These are phyloP conservation scores for Oedothorax gibbosus DNA, from an alignment of 1,140 invertebrate genomes.

Conservation along the genomic window DNA sequence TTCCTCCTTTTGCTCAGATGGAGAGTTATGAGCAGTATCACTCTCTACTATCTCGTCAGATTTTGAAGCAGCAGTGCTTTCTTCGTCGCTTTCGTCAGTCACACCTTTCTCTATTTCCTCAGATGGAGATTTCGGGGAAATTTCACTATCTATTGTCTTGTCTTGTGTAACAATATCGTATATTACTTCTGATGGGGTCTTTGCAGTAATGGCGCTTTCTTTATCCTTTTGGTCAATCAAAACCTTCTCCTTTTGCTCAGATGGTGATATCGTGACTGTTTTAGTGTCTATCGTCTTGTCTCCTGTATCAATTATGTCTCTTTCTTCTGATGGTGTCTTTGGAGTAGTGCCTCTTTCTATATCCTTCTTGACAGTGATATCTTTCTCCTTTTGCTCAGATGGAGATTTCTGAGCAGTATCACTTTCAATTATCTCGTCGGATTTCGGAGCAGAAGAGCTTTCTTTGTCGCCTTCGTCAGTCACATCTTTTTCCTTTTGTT, in stretches of 20 bases:
- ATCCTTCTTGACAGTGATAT: too few relatives aligned
- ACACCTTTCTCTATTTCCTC: background rate
- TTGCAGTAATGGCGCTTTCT: too few relatives aligned
- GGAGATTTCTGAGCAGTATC: background rate
- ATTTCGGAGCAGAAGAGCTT: too few relatives aligned
- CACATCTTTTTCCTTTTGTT: too few relatives aligned
- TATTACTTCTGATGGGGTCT: too few relatives aligned
- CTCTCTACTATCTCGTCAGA: too few relatives aligned
- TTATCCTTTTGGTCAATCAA: background rate
- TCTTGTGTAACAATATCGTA: too few relatives aligned
- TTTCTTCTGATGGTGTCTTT: too few relatives aligned
- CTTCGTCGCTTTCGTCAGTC: background rate
- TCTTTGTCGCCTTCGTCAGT: too few relatives aligned
- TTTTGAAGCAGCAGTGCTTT: background rate
- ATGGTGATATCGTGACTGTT: background rate
- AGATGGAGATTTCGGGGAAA: background rate
- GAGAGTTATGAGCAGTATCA: background rate
- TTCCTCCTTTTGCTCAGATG: conserved; percentile 1
- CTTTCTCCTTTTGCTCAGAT: too few relatives aligned
- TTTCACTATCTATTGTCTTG: background rate
- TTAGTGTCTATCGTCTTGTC: background rate
- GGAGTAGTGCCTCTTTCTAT: too few relatives aligned
- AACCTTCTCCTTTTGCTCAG: background rate
- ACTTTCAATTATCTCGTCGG: too few relatives aligned
- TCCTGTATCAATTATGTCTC: background rate